Evolutionary conservation across 1,140 invertebrate species (phyloP), one percentile per base, ranked within the genome.

Genomic region (Nymphalis io): DNA sequence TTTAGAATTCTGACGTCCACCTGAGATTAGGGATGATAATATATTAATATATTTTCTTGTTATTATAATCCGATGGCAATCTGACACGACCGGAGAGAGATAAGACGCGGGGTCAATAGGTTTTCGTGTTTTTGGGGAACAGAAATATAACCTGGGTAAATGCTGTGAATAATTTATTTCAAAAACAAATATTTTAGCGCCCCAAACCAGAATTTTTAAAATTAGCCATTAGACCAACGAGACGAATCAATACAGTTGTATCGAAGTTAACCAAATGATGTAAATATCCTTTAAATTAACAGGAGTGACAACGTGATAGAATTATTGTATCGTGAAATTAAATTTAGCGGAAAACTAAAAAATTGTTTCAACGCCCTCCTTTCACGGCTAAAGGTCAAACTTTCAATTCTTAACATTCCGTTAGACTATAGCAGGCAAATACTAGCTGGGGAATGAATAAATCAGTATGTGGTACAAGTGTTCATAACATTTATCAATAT

Each of bases 401-500:
- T 51, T 81, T 72, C 73, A 70, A 77, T 74, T 81, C 70, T 80
- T 79, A 79, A 76, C 83, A 82, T 85, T 84, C 80, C 70, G 60
- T 73, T 65, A 68, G 75, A 81, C 75, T 80, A 79, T 78, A 84
- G 76, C 75, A 79, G 83, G 79, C 71, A 84, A 84, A 85, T 84
- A 69, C 60, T 69, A 69, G 60, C 23, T 40, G 39, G 20, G 40
- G 20, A 13, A 87, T 76, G 15, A 13, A 87, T 76, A 80, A 85
- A 82, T 67, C 68, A 73, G 67, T 39, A n/a, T 20, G 57, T 60
- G 75, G 68, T 68, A 40, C 60, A 80, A 82, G 71, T 57, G 40
- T 76, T 63, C 10, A 18, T 58, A n/a, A 58, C 15, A 58, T n/a
- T 46, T 15, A n/a, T 46, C 44, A 12, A 33, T 33, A 8, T 33